A percentile compares a stretch with the other conserved stretches of the same genome.
These are phyloP conservation scores for Ennomos fuscantarius DNA, from an alignment of 2,888 invertebrate genomes.

Conservation along the genomic window DNA sequence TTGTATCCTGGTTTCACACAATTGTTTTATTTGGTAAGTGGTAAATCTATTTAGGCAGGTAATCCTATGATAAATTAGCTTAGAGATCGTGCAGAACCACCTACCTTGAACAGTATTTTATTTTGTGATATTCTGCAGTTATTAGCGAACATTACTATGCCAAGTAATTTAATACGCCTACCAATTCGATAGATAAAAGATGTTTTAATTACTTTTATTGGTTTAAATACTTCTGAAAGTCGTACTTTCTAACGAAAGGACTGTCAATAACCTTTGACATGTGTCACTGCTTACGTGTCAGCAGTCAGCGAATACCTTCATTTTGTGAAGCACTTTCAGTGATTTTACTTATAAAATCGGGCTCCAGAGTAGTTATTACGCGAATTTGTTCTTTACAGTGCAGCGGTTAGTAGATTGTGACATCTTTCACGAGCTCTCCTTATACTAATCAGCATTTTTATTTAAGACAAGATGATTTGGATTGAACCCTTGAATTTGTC, in stretches of 20 bases:
- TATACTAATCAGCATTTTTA: neutral
- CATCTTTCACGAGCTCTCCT: neutral
- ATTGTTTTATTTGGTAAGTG: too few relatives aligned
- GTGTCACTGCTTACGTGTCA: constrained; percentile 86
- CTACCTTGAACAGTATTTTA: too few relatives aligned
- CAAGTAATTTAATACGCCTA: too few relatives aligned
- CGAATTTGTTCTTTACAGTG: neutral
- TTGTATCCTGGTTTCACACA: too few relatives aligned
- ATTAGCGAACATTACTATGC: too few relatives aligned
- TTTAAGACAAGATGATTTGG: constrained; percentile 15
- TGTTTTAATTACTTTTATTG: constrained; percentile 11
- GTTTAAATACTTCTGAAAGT: constrained; percentile 18
- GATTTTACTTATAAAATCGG: constrained; percentile 35
- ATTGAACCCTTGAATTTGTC: constrained; percentile 14
- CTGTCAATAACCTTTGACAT: constrained; percentile 85
- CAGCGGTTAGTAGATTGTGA: constrained; percentile 4
- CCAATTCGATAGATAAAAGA: too few relatives aligned
- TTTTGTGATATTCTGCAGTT: too few relatives aligned
- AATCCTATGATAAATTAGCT: too few relatives aligned
- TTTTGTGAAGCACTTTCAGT: constrained; percentile 54
- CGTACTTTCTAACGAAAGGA: constrained; percentile 55
- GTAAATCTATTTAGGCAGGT: too few relatives aligned
- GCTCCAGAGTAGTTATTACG: neutral
- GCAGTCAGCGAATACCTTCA: constrained; percentile 63
- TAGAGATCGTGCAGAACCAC: too few relatives aligned